A percentile compares a stretch with the other conserved stretches of the same genome.
Conservation (phyloP, 2,888 invertebrate species). For the Priocnemis perturbator region DNA sequence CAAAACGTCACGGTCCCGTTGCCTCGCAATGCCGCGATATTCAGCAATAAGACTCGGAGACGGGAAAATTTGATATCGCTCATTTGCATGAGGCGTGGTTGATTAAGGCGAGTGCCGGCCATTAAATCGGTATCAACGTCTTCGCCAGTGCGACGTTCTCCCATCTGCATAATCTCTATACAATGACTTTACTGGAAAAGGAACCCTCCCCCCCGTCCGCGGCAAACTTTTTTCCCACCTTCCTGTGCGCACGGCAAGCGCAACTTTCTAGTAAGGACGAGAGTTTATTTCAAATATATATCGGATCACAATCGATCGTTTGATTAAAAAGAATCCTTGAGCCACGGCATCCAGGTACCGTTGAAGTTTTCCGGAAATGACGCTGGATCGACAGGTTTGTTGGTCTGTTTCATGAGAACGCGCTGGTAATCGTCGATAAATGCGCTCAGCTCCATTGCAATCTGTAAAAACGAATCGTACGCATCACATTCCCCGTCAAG, state of each 20-base stretch:
- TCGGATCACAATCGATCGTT: no score
- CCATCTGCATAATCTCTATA: slow-evolving; percentile 72
- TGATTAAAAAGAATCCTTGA: neutral
- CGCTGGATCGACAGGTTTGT: slow-evolving; percentile 47
- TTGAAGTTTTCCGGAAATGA: slow-evolving; percentile 56
- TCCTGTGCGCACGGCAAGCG: no score
- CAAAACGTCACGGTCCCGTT: no score
- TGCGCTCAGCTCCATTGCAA: slow-evolving; percentile 45
- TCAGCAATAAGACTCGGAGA: slow-evolving; percentile 10
- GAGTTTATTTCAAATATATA: no score
- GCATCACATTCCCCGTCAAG: neutral
- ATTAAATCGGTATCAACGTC: slow-evolving; percentile 69
- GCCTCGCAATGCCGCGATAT: no score
- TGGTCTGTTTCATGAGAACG: slow-evolving; percentile 50
- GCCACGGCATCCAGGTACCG: slow-evolving; percentile 68
- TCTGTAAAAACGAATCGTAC: slow-evolving; percentile 45
- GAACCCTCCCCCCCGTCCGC: slow-evolving; percentile 35
- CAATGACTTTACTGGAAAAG: slow-evolving; percentile 56
- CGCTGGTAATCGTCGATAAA: slow-evolving; percentile 52
- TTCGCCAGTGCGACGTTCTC: slow-evolving; percentile 42
- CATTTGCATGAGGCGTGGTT: slow-evolving; percentile 37
- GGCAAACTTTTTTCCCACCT: slow-evolving; percentile 7
- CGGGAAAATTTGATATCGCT: slow-evolving; percentile 16
- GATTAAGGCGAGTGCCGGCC: slow-evolving; percentile 26
- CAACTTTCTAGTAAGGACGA: no score